Percentiles rank a stretch among this genome's conserved stretches.
These are phyloP conservation scores for Valencia hispanica DNA, from an alignment of 2,797 vertebrate genomes.

Conservation along the genomic window DNA sequence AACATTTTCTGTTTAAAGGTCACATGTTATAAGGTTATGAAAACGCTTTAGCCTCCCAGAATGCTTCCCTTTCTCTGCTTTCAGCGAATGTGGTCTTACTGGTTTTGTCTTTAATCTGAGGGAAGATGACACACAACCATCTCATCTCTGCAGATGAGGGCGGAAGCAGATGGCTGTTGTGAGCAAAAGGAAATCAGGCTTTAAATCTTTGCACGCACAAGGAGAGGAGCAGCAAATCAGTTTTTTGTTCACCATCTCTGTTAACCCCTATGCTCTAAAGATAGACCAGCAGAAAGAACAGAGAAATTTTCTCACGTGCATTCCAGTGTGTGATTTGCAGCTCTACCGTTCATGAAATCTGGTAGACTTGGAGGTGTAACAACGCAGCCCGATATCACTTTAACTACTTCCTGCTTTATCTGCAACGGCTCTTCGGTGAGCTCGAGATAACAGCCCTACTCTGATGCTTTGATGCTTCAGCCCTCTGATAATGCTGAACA, in stretches of 20 bases:
- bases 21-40: neutral
- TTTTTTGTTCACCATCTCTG: conserved; percentile 55
- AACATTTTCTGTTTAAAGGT: neutral
- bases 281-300: conserved; percentile 32
- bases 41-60: neutral
- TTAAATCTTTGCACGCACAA: conserved; percentile 56
- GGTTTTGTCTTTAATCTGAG: conserved; percentile 20
- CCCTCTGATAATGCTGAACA: conserved; percentile 56
- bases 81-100: neutral
- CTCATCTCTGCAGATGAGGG: conserved; percentile 24
- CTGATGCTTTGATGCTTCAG: conserved; percentile 67
- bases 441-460: conserved; percentile 59
- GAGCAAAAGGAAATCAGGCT: conserved; percentile 39
- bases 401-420: conserved; percentile 75
- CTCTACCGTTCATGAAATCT: conserved; percentile 24
- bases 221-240: conserved; percentile 49
- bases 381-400: conserved; percentile 55
- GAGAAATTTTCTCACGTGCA: conserved; percentile 19
- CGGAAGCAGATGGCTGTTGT: conserved; percentile 53
- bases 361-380: conserved; percentile 43
- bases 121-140: conserved; percentile 35
- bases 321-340: conserved; percentile 5
- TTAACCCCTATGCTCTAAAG: conserved; percentile 41
- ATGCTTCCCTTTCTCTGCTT: neutral
- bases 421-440: conserved; percentile 52